Conservation (phyloP, 2,888 invertebrate species). For the Dioctria linearis region DNA sequence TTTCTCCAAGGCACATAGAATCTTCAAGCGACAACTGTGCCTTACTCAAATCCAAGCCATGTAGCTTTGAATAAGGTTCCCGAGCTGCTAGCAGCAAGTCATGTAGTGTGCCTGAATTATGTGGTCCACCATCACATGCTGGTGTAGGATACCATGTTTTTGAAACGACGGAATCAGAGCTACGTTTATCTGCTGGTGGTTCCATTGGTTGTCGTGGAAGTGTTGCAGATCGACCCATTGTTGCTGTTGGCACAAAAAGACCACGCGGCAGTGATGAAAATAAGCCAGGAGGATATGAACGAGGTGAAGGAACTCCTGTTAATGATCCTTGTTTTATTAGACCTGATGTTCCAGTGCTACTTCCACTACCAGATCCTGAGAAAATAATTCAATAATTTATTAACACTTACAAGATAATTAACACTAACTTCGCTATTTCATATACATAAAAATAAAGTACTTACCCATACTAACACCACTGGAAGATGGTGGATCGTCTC, state of each 20-base stretch:
- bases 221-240: constrained; percentile 71
- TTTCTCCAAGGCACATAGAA: constrained; percentile 74
- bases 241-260: constrained; percentile 71
- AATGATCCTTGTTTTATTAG: constrained; percentile 65
- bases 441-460: constrained; percentile 55
- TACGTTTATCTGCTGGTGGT: constrained; percentile 71
- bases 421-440: background rate
- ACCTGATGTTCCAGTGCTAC: constrained; percentile 69
- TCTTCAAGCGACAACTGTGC: constrained; percentile 74
- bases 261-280: constrained; percentile 73
- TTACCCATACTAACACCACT: constrained; percentile 73
- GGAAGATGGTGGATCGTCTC: constrained; percentile 73
- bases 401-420: background rate
- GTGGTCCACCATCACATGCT: constrained; percentile 71
- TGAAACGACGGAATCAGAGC: constrained; percentile 74
- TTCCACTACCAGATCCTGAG: constrained; percentile 71
- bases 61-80: constrained; percentile 72
- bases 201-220: constrained; percentile 72
- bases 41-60: constrained; percentile 74
- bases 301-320: constrained; percentile 65
- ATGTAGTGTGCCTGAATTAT: constrained; percentile 65
- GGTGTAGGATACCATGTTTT: constrained; percentile 73
- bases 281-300: constrained; percentile 67
- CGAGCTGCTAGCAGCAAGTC: constrained; percentile 68
- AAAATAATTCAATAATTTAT: constrained; percentile 28